Percentiles rank a stretch among this genome's conserved stretches.
Evolutionary conservation across 1,140 invertebrate species (phyloP).

Genomic region (Nasonia longicornis): DNA sequence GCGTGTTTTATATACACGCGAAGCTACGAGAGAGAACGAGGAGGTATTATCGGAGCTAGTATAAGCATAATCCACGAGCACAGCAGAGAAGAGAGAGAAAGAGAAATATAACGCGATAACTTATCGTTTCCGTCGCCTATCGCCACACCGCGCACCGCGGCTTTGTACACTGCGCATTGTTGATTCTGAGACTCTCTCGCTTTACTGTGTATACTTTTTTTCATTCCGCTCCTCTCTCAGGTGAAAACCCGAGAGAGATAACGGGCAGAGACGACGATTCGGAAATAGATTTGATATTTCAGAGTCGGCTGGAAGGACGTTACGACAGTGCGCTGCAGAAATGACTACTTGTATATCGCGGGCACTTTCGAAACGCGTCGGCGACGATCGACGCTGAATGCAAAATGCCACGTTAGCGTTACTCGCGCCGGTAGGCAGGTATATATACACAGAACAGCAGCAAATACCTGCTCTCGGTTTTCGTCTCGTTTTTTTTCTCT

Average conservation of each 20-base stretch:
- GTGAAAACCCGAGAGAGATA: not conserved
- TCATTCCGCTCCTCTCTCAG: not conserved
- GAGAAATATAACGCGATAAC: conserved; percentile 21
- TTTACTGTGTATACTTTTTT: not conserved
- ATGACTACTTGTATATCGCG: not conserved
- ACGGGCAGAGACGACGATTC: not conserved
- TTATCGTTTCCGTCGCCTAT: conserved; percentile 12
- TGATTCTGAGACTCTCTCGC: not conserved
- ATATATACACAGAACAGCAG: not conserved
- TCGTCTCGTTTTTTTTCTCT: not conserved
- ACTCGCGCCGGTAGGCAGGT: not conserved
- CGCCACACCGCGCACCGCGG: not conserved
- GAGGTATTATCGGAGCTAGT: conserved; percentile 13
- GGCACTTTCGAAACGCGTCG: conserved; percentile 26
- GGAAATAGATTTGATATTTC: not conserved
- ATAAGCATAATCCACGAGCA: conserved; percentile 12
- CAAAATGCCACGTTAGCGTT: conserved; percentile 32
- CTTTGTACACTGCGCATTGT: not conserved
- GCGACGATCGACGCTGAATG: conserved; percentile 18
- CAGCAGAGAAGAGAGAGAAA: not conserved
- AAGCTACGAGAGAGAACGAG: not conserved
- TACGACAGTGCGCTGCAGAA: not conserved
- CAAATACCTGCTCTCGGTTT: not conserved
- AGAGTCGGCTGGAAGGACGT: not conserved
- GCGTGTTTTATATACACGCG: no score